Conservation (phyloP, 2,113 vertebrate genomes). For the Antigone vipio region DNA sequence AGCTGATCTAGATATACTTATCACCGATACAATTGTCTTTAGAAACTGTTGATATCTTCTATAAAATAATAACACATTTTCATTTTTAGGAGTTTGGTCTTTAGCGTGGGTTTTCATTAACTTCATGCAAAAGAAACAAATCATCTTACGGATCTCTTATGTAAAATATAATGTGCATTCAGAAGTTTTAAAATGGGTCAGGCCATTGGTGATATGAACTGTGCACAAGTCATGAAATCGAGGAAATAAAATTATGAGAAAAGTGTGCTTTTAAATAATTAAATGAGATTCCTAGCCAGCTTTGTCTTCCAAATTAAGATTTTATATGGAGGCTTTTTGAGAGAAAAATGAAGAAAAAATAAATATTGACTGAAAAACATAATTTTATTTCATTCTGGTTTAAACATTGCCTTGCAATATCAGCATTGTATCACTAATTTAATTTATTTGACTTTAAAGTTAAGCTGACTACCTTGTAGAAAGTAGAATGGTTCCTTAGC, state of each 20-base stretch:
- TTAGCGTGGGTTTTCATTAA: neutral
- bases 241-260: neutral
- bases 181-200: constrained; percentile 32
- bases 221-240: neutral
- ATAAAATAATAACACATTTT: neutral
- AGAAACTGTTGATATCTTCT: constrained; percentile 4
- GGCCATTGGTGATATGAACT: neutral
- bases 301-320: neutral
- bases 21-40: neutral
- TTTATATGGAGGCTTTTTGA: neutral
- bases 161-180: neutral
- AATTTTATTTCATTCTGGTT: neutral
- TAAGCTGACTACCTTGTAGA: neutral
- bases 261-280: neutral
- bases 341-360: neutral
- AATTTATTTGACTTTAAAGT: neutral
- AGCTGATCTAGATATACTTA: constrained; percentile 8
- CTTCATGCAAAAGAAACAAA: constrained; percentile 4
- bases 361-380: neutral
- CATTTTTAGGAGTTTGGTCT: neutral
- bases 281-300: neutral
- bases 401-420: neutral
- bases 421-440: neutral
- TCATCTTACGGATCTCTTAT: neutral
- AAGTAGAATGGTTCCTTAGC: neutral